Base-by-base conservation (phyloP, 2,113 vertebrate genomes). In the Bambusicola thoracicus region DNA sequence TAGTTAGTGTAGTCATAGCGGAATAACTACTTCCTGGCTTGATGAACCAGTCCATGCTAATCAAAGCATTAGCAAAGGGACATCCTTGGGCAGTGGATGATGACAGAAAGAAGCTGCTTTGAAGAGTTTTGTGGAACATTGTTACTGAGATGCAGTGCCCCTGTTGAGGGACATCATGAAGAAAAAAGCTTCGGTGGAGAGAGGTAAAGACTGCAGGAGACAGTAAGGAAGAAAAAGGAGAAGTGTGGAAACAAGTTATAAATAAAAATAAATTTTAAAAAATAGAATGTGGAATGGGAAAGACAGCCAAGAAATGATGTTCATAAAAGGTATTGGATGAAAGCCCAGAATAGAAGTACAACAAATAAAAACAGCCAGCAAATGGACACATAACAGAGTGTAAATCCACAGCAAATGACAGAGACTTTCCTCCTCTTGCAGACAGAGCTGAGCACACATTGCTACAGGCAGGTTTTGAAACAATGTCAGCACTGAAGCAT, bases 341-440 rank as follows among this genome's bases (percentile, higher is more conserved):
- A 85, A 95, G 89, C 96, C 91, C 96, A 93, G 94, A 96, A 90
- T 48, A 77, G 78, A 69, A 93, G 16, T 65, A 83, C 65, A 93
- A 56, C 86, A 93, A 95, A 96, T 84, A 94, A 58, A 96, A 94
- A 85, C 86, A 94, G 73, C 59, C 51, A 86, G 74, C 62, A 90
- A 94, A 93, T 68, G 40, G 86, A 88, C 86, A 90, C 69, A 92
- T 83, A 95, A 63, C 68, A 85, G 74, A 61, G 67, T 91, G 76
- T 88, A 94, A 95, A 95, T 65, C 41, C 51, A 36, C 73, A 90
- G 58, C 72, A 38, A n/a, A 32, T 32, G 56, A 58, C 79, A 70
- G 41, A 81, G 36, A 61, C 81, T 2, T 8, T 88, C 62, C 38
- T 95, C n/a, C 34, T 22, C 49, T 77, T 59, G 12, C 19, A 27